Conservation (phyloP, 2,797 vertebrate genomes). For the Margarornis squamiger region DNA sequence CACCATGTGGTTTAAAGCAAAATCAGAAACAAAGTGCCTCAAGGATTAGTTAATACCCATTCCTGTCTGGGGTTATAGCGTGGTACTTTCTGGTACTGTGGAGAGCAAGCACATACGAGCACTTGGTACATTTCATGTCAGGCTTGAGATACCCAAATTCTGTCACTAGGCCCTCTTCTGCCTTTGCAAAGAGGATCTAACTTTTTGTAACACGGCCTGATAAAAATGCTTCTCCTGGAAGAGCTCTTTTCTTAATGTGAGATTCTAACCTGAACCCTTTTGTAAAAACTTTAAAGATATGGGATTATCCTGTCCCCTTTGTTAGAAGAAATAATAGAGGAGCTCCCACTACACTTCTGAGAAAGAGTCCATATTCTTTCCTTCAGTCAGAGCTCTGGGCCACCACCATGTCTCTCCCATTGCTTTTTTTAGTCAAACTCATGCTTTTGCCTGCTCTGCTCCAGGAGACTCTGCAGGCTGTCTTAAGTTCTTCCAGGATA, state of each 20-base stretch:
- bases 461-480: neutral
- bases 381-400: neutral
- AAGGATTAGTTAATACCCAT: neutral
- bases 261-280: neutral
- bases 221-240: neutral
- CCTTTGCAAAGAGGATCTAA: neutral
- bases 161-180: neutral
- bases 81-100: neutral
- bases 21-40: neutral
- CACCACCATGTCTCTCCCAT: neutral
- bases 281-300: neutral
- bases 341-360: neutral
- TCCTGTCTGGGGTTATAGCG: neutral
- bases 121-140: neutral
- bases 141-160: neutral
- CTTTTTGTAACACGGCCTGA: neutral
- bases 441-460: neutral
- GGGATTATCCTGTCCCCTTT: neutral
- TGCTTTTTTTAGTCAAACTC: neutral
- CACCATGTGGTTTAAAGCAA: neutral
- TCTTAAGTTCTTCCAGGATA: conserved; percentile 9
- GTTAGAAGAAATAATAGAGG: neutral
- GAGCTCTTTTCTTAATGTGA: neutral
- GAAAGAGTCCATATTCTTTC: neutral
- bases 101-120: neutral